Conservation (phyloP, 2,888 invertebrate species). For the Maniola hyperantus region DNA sequence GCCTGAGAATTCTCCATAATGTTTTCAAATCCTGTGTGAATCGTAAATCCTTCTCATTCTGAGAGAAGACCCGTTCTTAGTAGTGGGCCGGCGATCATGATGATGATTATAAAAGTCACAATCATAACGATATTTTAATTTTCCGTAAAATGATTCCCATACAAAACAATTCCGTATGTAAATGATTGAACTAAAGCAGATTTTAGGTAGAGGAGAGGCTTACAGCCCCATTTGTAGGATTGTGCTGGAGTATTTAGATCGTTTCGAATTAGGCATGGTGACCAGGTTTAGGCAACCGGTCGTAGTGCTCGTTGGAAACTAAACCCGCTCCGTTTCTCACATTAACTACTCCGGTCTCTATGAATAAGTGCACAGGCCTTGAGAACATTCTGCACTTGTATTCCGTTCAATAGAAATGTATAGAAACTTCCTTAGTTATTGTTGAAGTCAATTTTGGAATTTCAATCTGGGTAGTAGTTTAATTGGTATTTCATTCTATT, state of each 20-base stretch:
- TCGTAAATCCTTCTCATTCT: too few species aligned
- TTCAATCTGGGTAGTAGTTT: neutral
- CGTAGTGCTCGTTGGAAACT: conserved; percentile 57
- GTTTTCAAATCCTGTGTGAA: too few species aligned
- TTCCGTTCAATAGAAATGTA: conserved; percentile 37
- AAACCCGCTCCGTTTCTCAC: conserved; percentile 65
- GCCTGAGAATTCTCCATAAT: too few species aligned
- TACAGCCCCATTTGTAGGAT: conserved; percentile 41
- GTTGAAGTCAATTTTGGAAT: conserved; percentile 35
- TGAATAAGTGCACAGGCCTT: conserved; percentile 61
- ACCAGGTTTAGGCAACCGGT: conserved; percentile 71
- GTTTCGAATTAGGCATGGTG: conserved; percentile 63
- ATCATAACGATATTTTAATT: neutral
- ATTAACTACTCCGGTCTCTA: conserved; percentile 65
- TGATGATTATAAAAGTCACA: neutral
- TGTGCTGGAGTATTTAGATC: conserved; percentile 44
- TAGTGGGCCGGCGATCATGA: too few species aligned
- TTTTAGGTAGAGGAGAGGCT: conserved; percentile 27
- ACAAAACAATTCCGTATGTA: conserved; percentile 8
- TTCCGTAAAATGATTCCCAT: neutral
- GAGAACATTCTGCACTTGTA: conserved; percentile 45
- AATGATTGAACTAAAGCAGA: conserved; percentile 24
- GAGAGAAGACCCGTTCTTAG: too few species aligned
- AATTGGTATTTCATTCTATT: conserved; percentile 6
- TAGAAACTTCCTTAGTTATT: conserved; percentile 39